Percentiles rank a stretch among this genome's conserved stretches.
phyloP scores from a whole-genome alignment of 2,888 invertebrate species.

The Cephus pulcher region DNA sequence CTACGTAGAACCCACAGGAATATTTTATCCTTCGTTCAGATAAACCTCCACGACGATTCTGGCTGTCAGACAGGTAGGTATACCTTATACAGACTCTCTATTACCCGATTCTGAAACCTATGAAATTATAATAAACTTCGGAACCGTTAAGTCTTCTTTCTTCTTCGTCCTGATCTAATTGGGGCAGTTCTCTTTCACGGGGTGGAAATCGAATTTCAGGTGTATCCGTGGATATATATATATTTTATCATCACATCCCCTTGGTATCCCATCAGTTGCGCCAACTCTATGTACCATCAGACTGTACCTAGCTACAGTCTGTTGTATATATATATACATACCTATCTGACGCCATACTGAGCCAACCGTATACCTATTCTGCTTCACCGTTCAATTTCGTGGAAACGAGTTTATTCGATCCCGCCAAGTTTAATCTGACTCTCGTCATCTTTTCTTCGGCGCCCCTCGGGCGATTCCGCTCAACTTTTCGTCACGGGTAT shows the following conservation, averaged over 20 bases:
- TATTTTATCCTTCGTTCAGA: neutral
- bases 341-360: too few relatives aligned
- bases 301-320: too few relatives aligned
- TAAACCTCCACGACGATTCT: neutral
- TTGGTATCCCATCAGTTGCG: too few relatives aligned
- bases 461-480: too few relatives aligned
- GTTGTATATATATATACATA: too few relatives aligned
- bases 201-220: neutral
- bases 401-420: too few relatives aligned
- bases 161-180: slow-evolving; percentile 15
- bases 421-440: too few relatives aligned
- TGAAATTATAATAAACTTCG: slow-evolving; percentile 24
- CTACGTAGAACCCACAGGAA: neutral
- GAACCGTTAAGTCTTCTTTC: slow-evolving; percentile 17
- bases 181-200: neutral
- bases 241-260: neutral
- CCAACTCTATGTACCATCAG: too few relatives aligned
- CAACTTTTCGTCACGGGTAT: too few relatives aligned
- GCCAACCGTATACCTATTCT: too few relatives aligned
- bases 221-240: neutral
- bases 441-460: too few relatives aligned
- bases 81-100: neutral
- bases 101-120: slow-evolving; percentile 1
- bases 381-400: too few relatives aligned
- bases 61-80: neutral